Conservation (phyloP, 2,888 invertebrate species). For the Troides helena region DNA sequence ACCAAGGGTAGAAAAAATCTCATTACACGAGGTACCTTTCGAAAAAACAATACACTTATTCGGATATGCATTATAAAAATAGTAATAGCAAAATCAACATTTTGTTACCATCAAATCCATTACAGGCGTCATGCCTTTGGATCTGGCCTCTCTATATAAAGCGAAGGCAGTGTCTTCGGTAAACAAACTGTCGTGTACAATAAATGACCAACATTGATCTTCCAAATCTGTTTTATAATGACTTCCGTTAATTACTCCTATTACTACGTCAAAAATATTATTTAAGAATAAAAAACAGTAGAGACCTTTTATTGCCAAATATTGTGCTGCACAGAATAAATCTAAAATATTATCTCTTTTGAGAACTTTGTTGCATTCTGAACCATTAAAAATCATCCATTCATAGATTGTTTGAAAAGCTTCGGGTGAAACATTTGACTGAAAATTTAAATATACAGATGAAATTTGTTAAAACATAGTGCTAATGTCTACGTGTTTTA, state of each 20-base stretch:
- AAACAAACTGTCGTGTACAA: constrained; percentile 85
- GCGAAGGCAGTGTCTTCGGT: constrained; percentile 87
- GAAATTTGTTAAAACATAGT: no score
- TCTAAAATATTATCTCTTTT: constrained; percentile 86
- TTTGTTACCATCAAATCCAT: constrained; percentile 82
- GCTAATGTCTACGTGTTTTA: no score
- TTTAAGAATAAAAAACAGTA: not conserved
- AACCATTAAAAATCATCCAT: constrained; percentile 87
- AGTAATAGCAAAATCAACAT: not conserved
- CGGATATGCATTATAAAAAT: not conserved
- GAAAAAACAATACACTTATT: constrained; percentile 10
- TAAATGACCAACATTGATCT: constrained; percentile 88
- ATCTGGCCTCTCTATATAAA: constrained; percentile 82
- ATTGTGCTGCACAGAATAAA: constrained; percentile 86
- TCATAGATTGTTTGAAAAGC: constrained; percentile 88
- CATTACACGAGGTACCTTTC: constrained; percentile 83
- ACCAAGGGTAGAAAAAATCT: constrained; percentile 88
- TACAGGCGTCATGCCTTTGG: constrained; percentile 79
- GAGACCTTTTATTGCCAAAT: constrained; percentile 83
- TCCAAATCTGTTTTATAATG: constrained; percentile 79
- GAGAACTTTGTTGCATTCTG: constrained; percentile 82
- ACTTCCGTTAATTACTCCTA: not conserved
- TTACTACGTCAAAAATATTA: not conserved
- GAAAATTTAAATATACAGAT: constrained; percentile 27
- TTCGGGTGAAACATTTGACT: constrained; percentile 71